Evolutionary conservation across 2,113 vertebrate genomes (phyloP), one percentile per base, ranked within the genome.

Genomic region (Ranitomeya imitator): DNA sequence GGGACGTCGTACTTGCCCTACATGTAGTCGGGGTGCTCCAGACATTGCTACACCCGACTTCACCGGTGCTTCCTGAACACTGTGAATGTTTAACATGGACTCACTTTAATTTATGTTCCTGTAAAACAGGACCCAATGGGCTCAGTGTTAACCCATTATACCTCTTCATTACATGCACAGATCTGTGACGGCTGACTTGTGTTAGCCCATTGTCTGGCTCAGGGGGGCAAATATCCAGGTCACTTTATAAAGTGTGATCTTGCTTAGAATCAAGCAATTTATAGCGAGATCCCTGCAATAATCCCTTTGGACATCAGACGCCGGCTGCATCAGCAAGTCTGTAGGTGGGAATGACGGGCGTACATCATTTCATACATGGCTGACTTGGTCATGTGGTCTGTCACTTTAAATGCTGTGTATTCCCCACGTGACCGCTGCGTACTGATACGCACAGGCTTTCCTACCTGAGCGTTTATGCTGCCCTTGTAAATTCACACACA

Each of bases 1-100:
- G 92, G 90, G 45, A 23, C 19, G 80, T 82, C 37, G 16, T 78
- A 23, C 83, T 86, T 79, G 85, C 90, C 59, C 61, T 84, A 9
- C 45, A 69, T 69, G 63, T 71, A 71, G 65, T 54, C 81, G 0
- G 51, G 67, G 52, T 26, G 19, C 18, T 8, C 5, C 81, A 54
- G 81, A 14, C 37, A 83, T 52, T 15, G 21, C 51, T 84, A 23
- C 51, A 26, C 21, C 15, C 37, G 79, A 81, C 79, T 80, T 83
- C 45, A 14, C 37, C 18, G 82, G 82, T 84, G 82, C 82, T 54
- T 11, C 90, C 88, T 86, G 18, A 86, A 67, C 76, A 54, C 76
- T 86, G 76, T 86, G 85, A 86, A 86, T 86, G 61, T 79, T 65
- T 67, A 57, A 55, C 51, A 84, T 71, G 15, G 18, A 19, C 4